Evolutionary conservation across 1,140 invertebrate genomes (phyloP), one percentile per base, ranked within the genome.

Genomic region (Pomacea maculata): DNA sequence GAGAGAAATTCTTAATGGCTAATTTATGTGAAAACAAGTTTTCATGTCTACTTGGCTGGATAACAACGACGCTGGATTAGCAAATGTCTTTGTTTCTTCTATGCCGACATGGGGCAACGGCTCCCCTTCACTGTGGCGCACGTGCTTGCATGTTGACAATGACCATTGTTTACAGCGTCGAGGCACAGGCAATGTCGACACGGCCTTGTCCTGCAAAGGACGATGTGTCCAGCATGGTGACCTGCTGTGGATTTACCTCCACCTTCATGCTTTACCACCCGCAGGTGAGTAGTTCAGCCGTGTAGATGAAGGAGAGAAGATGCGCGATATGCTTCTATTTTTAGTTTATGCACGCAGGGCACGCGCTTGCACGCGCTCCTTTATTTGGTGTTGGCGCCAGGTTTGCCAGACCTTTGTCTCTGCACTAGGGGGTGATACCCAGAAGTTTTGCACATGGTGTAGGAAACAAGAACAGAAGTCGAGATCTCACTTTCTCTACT

Each of bases 111-210:
- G n/a, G 29, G n/a, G 17, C 52, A 55, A 19, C 73, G 54, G 73
- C 54, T 12, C 8, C 55, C 34, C 11, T 34, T 75, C 73, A 61
- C 10, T 10, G 6, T 29, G 17, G 21, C 77, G 77, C 77, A 78
- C 77, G 77, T 78, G 77, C 77, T 52, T 61, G 77, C 77, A 54
- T 71, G 77, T 78, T 78, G 77, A 78, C 77, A 78, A 78, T 78
- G 77, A 45, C 65, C 77, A 78, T 78, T 78, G 77, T 78, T 78
- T 78, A 78, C 65, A 61, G 54, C 71, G 61, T 34, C 74, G n/a
- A 15, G 25, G 29, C 54, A 57, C 74, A 29, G 61, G 25, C 29
- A 25, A 63, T 55, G 61, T 29, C 71, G 54, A 73, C 71, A 73
- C 15, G 57, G 57, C 57, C 29, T n/a, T 70, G 67, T 70, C 67